Conservation (phyloP, 23 tunicate genomes). For the Trididemnum miniatum region DNA sequence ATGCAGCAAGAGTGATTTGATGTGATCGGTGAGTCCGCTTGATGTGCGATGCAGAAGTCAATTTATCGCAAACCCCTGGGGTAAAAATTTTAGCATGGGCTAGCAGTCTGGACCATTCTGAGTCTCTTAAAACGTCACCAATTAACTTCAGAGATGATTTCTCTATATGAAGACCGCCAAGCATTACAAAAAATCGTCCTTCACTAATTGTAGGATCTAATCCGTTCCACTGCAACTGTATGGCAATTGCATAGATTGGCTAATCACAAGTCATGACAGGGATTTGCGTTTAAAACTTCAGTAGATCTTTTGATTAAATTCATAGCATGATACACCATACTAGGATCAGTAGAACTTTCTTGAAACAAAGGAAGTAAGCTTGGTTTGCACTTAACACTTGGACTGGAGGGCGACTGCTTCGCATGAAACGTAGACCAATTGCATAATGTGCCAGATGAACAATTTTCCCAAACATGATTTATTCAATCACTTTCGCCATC, state of each 20-base stretch:
- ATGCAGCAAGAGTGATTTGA: not conserved
- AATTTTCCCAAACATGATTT: slow-evolving; percentile 14
- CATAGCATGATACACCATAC: slow-evolving; percentile 7
- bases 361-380: slow-evolving; percentile 3
- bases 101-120: not conserved
- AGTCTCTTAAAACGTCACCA: not conserved
- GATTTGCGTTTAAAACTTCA: not conserved
- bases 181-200: not conserved
- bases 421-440: slow-evolving; percentile 10
- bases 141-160: not conserved
- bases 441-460: not conserved
- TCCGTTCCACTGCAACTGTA: slow-evolving; percentile 18
- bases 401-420: not conserved
- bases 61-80: not conserved
- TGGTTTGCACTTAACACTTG: not conserved
- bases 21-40: not conserved
- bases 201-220: not conserved
- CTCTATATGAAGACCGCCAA: slow-evolving; percentile 7
- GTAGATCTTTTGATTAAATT: not conserved
- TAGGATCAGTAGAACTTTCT: not conserved
- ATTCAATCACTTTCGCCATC: slow-evolving; percentile 6
- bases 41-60: not conserved
- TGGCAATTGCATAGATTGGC: slow-evolving; percentile 12
- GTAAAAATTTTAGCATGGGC: not conserved
- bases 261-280: not conserved